Conservation (phyloP, 2,888 invertebrate species). For the Cantharis nigra region DNA sequence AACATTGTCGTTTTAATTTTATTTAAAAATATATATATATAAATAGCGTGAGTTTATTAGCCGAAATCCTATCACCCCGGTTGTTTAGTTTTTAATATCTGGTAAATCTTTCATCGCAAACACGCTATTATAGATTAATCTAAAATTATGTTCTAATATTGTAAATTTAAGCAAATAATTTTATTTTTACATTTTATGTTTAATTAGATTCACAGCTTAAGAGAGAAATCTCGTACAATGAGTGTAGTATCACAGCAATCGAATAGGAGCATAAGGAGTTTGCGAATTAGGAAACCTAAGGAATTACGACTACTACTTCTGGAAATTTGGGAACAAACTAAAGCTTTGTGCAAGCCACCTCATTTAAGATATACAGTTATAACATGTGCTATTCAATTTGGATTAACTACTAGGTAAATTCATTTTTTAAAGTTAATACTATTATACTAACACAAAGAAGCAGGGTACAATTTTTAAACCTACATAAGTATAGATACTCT, state of each 20-base stretch:
- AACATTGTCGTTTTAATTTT: no score
- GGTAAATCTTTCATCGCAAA: no score
- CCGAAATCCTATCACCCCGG: no score
- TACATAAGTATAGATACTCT: no score
- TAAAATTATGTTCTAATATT: no score
- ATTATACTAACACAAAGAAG: background rate
- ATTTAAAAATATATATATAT: no score
- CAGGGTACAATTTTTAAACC: no score
- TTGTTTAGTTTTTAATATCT: no score
- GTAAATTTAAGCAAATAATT: no score
- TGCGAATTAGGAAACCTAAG: conserved; percentile 73
- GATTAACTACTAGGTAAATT: conserved; percentile 72
- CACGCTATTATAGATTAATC: no score
- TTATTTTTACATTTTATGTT: background rate
- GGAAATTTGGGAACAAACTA: conserved; percentile 77
- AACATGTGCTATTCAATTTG: conserved; percentile 82
- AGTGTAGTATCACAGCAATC: conserved; percentile 67
- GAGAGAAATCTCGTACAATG: conserved; percentile 68
- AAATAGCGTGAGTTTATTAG: no score
- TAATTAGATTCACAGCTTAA: conserved; percentile 69
- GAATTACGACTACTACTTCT: conserved; percentile 69
- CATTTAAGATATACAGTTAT: conserved; percentile 76
- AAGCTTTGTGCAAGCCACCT: conserved; percentile 73
- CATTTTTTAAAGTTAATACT: background rate
- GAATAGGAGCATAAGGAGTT: conserved; percentile 68